Percentiles rank a stretch among this genome's conserved stretches.
These are phyloP conservation scores for Porites divaricata DNA, from an alignment of 92 coral and sea anemone species.

Conservation along the genomic window DNA sequence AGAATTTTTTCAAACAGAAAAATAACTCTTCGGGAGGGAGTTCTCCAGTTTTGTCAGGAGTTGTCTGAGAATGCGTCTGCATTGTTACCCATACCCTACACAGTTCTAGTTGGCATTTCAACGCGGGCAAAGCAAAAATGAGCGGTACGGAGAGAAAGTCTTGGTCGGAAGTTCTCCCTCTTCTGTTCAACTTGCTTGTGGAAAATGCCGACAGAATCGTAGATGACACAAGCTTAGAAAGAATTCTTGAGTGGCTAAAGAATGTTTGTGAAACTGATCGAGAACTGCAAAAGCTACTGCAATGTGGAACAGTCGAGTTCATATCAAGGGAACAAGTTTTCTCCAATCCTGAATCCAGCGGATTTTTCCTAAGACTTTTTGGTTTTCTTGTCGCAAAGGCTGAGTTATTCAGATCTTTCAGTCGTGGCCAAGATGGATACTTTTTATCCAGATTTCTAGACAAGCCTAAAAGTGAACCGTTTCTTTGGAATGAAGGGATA, in stretches of 20 bases:
- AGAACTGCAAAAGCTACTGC: conserved; percentile 31
- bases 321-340: conserved; percentile 59
- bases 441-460: conserved; percentile 45
- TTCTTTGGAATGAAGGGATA: conserved; percentile 75
- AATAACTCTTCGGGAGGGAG: no score
- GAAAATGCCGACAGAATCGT: conserved; percentile 76
- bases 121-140: neutral
- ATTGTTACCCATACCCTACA: neutral
- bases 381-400: conserved; percentile 68
- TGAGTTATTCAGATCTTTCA: conserved; percentile 33
- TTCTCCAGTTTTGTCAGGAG: no score
- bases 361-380: conserved; percentile 78
- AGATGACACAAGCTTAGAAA: conserved; percentile 97
- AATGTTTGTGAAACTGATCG: conserved; percentile 47
- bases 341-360: conserved; percentile 41
- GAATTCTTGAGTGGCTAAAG: conserved; percentile 75
- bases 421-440: conserved; percentile 7
- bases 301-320: conserved; percentile 69
- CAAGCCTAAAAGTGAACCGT: conserved; percentile 31
- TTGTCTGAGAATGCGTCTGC: no score
- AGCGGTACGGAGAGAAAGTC: conserved; percentile 20
- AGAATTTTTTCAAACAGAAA: no score
- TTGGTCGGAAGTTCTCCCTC: conserved; percentile 63
- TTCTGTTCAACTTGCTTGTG: conserved; percentile 73
- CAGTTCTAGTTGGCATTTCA: neutral